Evolutionary conservation across 64 coral and sea anemone species (phyloP).

Genomic region (Montipora sp.): DNA sequence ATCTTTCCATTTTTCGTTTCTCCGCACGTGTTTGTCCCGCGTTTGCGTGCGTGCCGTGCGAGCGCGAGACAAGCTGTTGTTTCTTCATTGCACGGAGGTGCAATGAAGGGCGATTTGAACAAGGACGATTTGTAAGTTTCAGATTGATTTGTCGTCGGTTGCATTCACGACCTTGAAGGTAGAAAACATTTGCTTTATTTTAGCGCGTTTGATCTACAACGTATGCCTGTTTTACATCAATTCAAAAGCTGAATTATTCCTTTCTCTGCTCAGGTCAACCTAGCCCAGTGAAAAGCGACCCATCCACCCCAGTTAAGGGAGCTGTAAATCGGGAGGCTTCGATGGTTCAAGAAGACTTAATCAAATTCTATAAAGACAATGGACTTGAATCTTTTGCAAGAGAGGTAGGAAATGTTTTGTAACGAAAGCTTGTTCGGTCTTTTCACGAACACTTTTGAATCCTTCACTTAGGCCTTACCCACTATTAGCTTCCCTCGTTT

Average conservation of each 20-base stretch:
- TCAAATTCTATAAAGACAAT: conserved; percentile 85
- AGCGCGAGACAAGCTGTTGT: not conserved
- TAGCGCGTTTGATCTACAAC: not conserved
- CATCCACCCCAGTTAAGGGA: conserved; percentile 83
- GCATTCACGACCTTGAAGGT: not conserved
- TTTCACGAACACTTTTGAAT: too few species aligned
- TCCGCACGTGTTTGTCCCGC: conserved; percentile 73
- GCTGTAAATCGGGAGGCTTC: conserved; percentile 54
- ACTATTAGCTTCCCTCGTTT: conserved; percentile 47
- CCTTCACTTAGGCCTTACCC: not conserved
- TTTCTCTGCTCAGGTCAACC: conserved; percentile 69
- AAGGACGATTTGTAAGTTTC: not conserved
- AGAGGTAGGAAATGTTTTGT: conserved; percentile 68
- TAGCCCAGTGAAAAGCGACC: conserved; percentile 88
- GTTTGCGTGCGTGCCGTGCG: not conserved
- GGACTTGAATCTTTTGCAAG: conserved; percentile 81
- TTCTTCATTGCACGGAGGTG: not conserved
- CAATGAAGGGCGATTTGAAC: not conserved
- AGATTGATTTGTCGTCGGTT: not conserved
- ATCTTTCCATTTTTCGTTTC: conserved; percentile 18
- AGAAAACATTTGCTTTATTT: not conserved
- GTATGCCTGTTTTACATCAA: conserved; percentile 6
- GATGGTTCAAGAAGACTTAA: conserved; percentile 78
- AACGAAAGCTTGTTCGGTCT: too few species aligned
- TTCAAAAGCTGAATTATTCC: conserved; percentile 20